A percentile compares a stretch with the other conserved stretches of the same genome.
Conservation (phyloP, 2,797 vertebrate genomes). For the Eremophila alpestris region DNA sequence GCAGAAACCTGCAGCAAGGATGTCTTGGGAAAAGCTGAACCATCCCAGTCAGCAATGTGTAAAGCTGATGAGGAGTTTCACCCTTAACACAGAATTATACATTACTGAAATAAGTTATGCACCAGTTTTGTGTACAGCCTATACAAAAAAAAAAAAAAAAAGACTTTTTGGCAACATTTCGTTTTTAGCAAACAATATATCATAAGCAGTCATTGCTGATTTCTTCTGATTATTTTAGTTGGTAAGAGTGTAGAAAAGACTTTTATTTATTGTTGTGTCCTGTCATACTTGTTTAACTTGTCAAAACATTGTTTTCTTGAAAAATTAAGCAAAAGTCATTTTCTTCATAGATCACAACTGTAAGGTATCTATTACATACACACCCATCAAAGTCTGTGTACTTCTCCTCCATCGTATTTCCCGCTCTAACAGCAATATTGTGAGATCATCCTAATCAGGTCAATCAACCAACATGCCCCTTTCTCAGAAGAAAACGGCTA, state of each 20-base stretch:
- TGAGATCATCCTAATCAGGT: not conserved
- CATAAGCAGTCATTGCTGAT: not conserved
- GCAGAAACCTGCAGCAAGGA: not conserved
- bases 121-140: not conserved
- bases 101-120: not conserved
- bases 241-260: not conserved
- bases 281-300: not conserved
- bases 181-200: not conserved
- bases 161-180: not conserved
- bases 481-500: not conserved
- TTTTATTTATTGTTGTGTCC: not conserved
- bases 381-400: not conserved
- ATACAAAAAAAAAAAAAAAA: not conserved
- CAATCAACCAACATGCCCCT: not conserved
- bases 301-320: not conserved
- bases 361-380: not conserved
- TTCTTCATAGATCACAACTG: not conserved
- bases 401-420: not conserved
- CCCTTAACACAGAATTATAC: not conserved
- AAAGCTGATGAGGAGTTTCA: not conserved
- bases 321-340: not conserved
- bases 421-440: not conserved
- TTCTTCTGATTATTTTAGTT: not conserved
- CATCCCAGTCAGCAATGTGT: not conserved
- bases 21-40: not conserved